phyloP scores from a whole-genome alignment of 2,888 invertebrate species.

The Ornithoptera alexandrae region DNA sequence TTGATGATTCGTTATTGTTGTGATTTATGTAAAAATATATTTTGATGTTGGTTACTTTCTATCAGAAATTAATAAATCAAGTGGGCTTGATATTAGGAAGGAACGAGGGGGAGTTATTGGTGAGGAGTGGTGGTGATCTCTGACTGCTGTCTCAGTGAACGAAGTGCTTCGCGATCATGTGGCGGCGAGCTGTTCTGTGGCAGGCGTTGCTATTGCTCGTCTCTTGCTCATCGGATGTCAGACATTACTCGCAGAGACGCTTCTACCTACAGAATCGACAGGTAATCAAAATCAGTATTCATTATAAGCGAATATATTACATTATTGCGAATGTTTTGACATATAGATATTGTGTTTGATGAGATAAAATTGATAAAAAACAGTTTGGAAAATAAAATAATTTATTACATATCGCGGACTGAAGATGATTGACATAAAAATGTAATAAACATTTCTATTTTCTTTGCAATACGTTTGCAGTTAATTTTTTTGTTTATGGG shows the following conservation, averaged over 20 bases:
- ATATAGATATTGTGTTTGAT: neutral
- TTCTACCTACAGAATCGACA: constrained; percentile 28
- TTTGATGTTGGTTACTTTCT: no score
- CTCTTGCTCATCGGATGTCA: constrained; percentile 49
- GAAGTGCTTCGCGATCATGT: constrained; percentile 47
- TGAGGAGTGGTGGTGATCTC: neutral
- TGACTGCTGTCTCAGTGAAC: constrained; percentile 35
- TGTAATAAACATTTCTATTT: no score
- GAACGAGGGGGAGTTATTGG: neutral
- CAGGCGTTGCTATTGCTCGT: constrained; percentile 45
- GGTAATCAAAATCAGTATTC: constrained; percentile 27
- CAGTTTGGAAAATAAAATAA: no score
- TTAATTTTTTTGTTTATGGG: no score
- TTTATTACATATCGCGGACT: no score
- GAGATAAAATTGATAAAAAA: no score
- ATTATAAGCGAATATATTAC: neutral
- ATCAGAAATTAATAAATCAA: neutral
- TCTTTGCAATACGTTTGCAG: no score
- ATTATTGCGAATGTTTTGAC: constrained; percentile 5
- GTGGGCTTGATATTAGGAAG: neutral
- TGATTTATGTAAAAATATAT: no score
- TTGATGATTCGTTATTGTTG: no score
- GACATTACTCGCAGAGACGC: constrained; percentile 44
- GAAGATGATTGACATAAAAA: no score
- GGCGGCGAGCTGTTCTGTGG: constrained; percentile 58